Percentiles rank a stretch among this genome's conserved stretches.
Evolutionary conservation across 2,113 vertebrate species (phyloP).

Genomic region (Narcine bancroftii): DNA sequence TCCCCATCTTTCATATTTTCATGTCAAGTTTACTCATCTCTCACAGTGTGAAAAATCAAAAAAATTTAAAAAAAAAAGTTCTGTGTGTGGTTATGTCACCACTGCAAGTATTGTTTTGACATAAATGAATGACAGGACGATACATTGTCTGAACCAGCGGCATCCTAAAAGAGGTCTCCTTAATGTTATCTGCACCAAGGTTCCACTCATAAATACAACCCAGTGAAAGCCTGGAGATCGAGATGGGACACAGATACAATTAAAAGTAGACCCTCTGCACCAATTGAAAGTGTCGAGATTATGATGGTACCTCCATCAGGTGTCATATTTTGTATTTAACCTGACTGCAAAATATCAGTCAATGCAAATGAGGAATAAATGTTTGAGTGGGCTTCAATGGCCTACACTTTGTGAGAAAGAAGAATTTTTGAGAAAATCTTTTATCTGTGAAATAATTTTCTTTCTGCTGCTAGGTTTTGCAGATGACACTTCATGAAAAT

Average conservation of each 20-base stretch:
- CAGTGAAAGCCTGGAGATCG: background rate
- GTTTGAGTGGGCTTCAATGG: background rate
- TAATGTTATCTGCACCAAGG: background rate
- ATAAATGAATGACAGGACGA: background rate
- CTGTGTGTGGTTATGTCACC: too few relatives aligned
- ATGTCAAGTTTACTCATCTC: too few relatives aligned
- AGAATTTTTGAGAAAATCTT: too few relatives aligned
- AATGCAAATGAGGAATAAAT: background rate
- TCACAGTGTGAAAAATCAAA: too few relatives aligned
- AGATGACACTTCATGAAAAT: too few relatives aligned
- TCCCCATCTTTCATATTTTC: too few relatives aligned
- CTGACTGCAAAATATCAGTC: background rate
- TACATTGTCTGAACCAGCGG: background rate
- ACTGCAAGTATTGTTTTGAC: background rate
- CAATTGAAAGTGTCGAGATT: background rate
- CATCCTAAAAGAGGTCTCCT: background rate
- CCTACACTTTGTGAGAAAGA: too few relatives aligned
- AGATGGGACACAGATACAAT: background rate
- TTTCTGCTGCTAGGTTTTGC: background rate
- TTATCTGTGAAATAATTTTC: background rate
- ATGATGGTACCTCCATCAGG: background rate
- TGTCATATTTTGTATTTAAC: background rate
- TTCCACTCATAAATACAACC: background rate
- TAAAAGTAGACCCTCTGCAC: background rate
- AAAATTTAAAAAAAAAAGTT: too few relatives aligned